Conservation (phyloP, 2,888 invertebrate species). For the Meteorus colon region DNA sequence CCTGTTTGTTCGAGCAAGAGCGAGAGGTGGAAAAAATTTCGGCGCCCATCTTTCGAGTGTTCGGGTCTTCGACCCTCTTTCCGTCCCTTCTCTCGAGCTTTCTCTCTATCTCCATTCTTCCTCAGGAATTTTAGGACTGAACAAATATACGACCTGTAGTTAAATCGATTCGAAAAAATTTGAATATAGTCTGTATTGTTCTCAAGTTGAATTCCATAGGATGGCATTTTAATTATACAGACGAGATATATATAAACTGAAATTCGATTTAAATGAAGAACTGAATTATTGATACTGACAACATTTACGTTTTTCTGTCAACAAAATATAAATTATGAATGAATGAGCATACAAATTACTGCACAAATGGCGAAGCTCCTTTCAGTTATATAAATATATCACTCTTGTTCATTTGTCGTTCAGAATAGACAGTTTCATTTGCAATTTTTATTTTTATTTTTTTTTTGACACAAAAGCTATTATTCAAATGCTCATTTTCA, state of each 20-base stretch:
- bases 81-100: not conserved
- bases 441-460: not conserved
- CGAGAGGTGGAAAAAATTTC: not conserved
- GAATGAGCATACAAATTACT: not conserved
- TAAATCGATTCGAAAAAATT: not conserved
- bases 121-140: not conserved
- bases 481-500: not conserved
- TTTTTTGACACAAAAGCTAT: not conserved
- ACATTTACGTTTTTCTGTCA: not conserved
- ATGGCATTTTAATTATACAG: not conserved
- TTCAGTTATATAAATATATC: not conserved
- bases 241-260: not conserved
- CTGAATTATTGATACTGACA: no score
- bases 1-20: not conserved
- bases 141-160: not conserved
- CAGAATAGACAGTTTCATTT: not conserved
- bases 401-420: not conserved
- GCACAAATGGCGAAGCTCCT: not conserved
- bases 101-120: slow-evolving; percentile 8
- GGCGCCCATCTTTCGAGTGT: slow-evolving; percentile 14
- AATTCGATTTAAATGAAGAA: no score
- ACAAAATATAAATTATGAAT: not conserved
- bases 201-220: not conserved
- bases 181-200: not conserved
- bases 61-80: slow-evolving; percentile 39